Conservation (phyloP, 1,140 invertebrate species). For the Apis mellifera region DNA sequence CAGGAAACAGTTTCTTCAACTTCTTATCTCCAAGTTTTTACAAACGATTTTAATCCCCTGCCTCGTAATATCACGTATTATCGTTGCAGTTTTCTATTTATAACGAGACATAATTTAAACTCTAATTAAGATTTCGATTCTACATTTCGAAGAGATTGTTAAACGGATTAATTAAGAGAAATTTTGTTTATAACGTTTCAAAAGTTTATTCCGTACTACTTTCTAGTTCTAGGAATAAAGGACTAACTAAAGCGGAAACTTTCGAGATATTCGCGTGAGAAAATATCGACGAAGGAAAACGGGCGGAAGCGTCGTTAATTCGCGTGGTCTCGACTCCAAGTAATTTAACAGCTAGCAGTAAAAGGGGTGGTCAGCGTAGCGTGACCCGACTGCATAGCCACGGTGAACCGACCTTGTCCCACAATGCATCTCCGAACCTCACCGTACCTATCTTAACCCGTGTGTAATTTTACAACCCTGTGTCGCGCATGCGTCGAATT, state of each 20-base stretch:
- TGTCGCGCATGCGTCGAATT: not conserved
- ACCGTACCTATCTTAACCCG: not conserved
- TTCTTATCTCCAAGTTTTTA: not conserved
- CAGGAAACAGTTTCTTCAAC: not conserved
- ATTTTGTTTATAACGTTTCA: too few relatives aligned
- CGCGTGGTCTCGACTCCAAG: slow-evolving; percentile 54
- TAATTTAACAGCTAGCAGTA: slow-evolving; percentile 66
- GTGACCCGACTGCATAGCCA: slow-evolving; percentile 59
- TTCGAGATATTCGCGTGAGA: slow-evolving; percentile 8
- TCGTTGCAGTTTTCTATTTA: too few relatives aligned
- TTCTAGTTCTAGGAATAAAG: too few relatives aligned
- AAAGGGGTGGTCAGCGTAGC: slow-evolving; percentile 65
- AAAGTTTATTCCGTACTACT: too few relatives aligned
- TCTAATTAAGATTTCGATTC: too few relatives aligned
- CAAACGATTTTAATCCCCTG: not conserved
- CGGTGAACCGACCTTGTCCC: slow-evolving; percentile 67
- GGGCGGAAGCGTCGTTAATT: slow-evolving; percentile 59
- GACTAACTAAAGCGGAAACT: too few relatives aligned
- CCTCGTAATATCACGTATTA: too few relatives aligned
- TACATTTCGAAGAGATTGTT: too few relatives aligned
- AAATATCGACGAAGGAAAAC: not conserved
- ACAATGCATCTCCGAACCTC: slow-evolving; percentile 56
- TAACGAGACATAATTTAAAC: too few relatives aligned
- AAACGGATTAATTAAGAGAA: too few relatives aligned
- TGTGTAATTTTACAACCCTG: slow-evolving; percentile 52